Conservation (phyloP, 2,113 vertebrate genomes). For the Prunella himalayana region DNA sequence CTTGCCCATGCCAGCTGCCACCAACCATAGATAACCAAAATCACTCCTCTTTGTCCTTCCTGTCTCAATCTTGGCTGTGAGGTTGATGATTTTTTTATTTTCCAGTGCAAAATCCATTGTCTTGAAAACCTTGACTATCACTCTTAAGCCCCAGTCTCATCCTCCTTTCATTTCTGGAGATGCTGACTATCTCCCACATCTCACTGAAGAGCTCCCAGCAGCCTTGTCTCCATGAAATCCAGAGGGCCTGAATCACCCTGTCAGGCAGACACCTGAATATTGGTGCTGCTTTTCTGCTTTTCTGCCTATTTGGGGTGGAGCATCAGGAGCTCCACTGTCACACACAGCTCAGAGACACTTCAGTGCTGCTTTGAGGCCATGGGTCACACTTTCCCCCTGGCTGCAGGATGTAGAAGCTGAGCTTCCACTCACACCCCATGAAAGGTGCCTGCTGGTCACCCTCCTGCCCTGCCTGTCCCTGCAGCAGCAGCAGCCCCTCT, state of each 20-base stretch:
- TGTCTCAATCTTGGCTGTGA: background rate
- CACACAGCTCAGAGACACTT: background rate
- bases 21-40: background rate
- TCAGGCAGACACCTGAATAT: background rate
- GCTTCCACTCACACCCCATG: background rate
- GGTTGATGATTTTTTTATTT: background rate
- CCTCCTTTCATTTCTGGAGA: background rate
- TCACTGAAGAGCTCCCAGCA: background rate
- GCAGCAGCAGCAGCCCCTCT: background rate
- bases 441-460: background rate
- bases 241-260: background rate
- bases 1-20: background rate
- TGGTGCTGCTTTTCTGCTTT: background rate
- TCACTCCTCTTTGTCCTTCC: background rate
- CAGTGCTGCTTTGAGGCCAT: background rate
- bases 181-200: background rate
- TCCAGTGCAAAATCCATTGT: background rate
- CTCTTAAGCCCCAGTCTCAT: background rate
- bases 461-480: background rate
- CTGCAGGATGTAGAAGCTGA: background rate
- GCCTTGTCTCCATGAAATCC: background rate
- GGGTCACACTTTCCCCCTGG: background rate
- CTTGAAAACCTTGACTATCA: background rate
- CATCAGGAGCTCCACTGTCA: background rate
- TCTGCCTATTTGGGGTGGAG: background rate